These are phyloP conservation scores for Hyperoplus lanceolatus DNA, from an alignment of 2,797 vertebrate species.

Conservation along the genomic window DNA sequence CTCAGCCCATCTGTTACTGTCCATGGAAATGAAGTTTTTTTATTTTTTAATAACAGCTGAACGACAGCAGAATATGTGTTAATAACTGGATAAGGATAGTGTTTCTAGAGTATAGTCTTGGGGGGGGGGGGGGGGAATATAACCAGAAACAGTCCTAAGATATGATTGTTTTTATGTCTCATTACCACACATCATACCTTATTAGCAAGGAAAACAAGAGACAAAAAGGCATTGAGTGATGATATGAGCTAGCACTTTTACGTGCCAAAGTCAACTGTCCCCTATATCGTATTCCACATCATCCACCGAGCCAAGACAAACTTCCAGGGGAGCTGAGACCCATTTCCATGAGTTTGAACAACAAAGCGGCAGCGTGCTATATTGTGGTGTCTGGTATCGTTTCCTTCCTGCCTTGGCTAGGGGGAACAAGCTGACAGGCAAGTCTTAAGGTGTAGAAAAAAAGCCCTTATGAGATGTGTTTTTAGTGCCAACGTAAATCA, in stretches of 20 bases:
- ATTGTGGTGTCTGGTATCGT: constrained; percentile 63
- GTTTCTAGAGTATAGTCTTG: constrained; percentile 15
- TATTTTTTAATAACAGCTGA: constrained; percentile 38
- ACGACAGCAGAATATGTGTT: constrained; percentile 33
- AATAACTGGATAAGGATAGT: constrained; percentile 21
- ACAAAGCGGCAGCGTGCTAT: constrained; percentile 54
- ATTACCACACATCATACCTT: constrained; percentile 19
- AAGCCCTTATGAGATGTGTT: constrained; percentile 66
- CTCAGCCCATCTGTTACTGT: constrained; percentile 58
- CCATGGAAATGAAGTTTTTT: constrained; percentile 43
- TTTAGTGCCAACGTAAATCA: constrained; percentile 77
- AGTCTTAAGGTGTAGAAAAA: constrained; percentile 62
- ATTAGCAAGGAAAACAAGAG: constrained; percentile 13
- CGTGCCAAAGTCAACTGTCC: constrained; percentile 44
- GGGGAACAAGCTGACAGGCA: constrained; percentile 57
- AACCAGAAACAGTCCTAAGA: constrained; percentile 15
- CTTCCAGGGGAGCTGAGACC: constrained; percentile 43
- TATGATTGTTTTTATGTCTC: constrained; percentile 27
- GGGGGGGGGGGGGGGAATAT: not conserved
- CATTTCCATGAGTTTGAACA: constrained; percentile 45
- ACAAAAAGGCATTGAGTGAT: constrained; percentile 19
- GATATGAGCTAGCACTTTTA: constrained; percentile 11
- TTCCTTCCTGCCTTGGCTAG: constrained; percentile 67
- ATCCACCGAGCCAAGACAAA: constrained; percentile 47
- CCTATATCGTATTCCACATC: constrained; percentile 13